phyloP scores from a whole-genome alignment of 1,140 invertebrate species.

The Penaeus chinensis region DNA sequence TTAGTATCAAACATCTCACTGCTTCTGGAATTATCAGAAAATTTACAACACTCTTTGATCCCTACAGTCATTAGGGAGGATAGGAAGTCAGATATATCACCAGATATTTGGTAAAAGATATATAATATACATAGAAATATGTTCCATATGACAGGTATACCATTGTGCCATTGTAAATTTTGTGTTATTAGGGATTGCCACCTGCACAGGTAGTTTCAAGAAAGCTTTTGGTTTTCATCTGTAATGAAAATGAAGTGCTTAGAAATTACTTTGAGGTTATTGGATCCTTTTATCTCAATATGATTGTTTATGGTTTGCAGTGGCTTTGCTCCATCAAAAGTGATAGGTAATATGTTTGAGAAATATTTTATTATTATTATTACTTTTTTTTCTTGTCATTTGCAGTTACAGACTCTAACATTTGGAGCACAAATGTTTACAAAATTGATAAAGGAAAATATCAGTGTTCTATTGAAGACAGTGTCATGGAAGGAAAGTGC shows the following conservation, averaged over 20 bases:
- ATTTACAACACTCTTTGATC: neutral
- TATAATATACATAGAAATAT: no score
- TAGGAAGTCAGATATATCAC: no score
- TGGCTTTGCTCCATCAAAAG: no score
- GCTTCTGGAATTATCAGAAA: neutral
- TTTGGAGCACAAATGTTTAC: constrained; percentile 50
- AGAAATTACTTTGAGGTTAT: constrained; percentile 7
- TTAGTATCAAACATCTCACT: neutral
- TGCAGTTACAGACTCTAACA: constrained; percentile 40
- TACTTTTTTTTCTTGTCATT: constrained; percentile 11
- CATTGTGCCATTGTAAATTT: constrained; percentile 51
- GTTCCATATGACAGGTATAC: constrained; percentile 26
- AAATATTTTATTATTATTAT: no score
- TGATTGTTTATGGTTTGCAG: constrained; percentile 6
- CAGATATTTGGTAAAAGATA: no score
- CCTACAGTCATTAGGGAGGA: no score
- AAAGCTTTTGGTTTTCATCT: constrained; percentile 23
- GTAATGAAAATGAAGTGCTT: constrained; percentile 16
- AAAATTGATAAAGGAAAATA: constrained; percentile 33
- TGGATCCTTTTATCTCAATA: constrained; percentile 14
- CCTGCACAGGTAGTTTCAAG: constrained; percentile 11
- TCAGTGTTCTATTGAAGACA: neutral
- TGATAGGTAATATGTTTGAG: no score
- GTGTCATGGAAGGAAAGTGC: constrained; percentile 44
- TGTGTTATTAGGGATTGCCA: constrained; percentile 30